These are phyloP conservation scores for Heterodera schachtii DNA, from an alignment of 1,140 invertebrate species.

Conservation along the genomic window DNA sequence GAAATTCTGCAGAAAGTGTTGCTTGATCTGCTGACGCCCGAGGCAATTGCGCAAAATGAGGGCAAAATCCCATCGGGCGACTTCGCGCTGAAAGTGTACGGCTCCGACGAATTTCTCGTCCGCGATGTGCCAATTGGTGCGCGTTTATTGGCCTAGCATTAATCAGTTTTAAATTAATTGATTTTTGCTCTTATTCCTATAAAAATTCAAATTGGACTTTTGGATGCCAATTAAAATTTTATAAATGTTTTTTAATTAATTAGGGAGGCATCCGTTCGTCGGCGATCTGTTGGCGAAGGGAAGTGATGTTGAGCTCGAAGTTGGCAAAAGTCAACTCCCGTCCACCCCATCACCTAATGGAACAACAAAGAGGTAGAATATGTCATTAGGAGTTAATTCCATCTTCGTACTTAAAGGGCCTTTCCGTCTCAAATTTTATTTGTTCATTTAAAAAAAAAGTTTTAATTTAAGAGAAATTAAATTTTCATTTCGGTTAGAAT, in stretches of 20 bases:
- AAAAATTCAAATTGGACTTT: too few relatives aligned
- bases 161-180: not conserved
- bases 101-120: slow-evolving; percentile 37
- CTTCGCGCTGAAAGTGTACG: slow-evolving; percentile 45
- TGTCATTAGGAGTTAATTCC: not conserved
- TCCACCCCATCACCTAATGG: slow-evolving; percentile 8
- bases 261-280: slow-evolving; percentile 50
- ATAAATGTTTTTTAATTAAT: not conserved
- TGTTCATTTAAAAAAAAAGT: too few relatives aligned
- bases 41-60: slow-evolving; percentile 38
- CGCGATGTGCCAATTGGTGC: slow-evolving; percentile 25
- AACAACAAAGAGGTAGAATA: slow-evolving; percentile 17
- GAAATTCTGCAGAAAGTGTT: slow-evolving; percentile 48
- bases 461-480: too few relatives aligned
- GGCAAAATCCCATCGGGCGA: slow-evolving; percentile 51
- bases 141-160: too few relatives aligned
- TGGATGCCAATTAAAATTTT: too few relatives aligned
- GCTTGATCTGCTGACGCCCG: slow-evolving; percentile 40
- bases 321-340: slow-evolving; percentile 39
- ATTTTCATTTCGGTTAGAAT: too few relatives aligned
- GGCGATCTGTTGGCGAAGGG: slow-evolving; percentile 36
- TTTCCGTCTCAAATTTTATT: too few relatives aligned
- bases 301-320: slow-evolving; percentile 47
- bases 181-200: too few relatives aligned
- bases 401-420: too few relatives aligned